Evolutionary conservation across 2,113 vertebrate genomes (phyloP), one percentile per base, ranked within the genome.

Genomic region (Colaptes auratus): DNA sequence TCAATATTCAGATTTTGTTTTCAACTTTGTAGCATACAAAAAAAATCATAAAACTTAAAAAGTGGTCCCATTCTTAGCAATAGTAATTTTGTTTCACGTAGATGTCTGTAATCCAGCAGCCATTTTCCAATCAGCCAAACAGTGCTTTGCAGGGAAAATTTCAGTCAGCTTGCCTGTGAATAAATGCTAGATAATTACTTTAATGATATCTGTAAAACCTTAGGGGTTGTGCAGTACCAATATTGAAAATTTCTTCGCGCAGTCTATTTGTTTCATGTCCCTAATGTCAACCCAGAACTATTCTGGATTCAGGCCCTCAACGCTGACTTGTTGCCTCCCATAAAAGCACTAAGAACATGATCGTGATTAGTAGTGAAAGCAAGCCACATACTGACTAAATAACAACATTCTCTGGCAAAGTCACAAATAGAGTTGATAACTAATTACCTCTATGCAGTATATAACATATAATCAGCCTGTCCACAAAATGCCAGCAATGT

Each of bases 391-490:
- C 69, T 81, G 50, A 69, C 20, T 25, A 55, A 74, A 66, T 65
- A 79, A 53, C 66, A 69, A 79, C 70, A 76, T 90, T 91, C 52
- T 33, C 46, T 88, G 88, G 77, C 58, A 84, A 66, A 88, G 53
- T 83, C 69, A 46, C 64, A 88, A 72, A 75, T 21, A 13, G 8
- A 88, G 86, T 35, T 80, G 53, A 67, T 78, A 96, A 92, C 90
- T 96, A 94, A 95, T 96, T 96, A 86, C 74, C 65, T 96, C 82
- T 66, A 79, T 44, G 17, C 33, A 23, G 65, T 95, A 85, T 79
- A 52, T 39, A 83, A 59, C 79, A 61, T 95, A 74, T 91, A 95
- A 96, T 96, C 88, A 94, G 73, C 86, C 83, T 94, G 76, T 93
- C 86, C 94, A 82, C 76, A 78, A 89, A 93, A 88, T 91, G 65